These are phyloP conservation scores for Cryptoprocta ferox DNA, from an alignment of 2,797 vertebrate species.

Conservation along the genomic window DNA sequence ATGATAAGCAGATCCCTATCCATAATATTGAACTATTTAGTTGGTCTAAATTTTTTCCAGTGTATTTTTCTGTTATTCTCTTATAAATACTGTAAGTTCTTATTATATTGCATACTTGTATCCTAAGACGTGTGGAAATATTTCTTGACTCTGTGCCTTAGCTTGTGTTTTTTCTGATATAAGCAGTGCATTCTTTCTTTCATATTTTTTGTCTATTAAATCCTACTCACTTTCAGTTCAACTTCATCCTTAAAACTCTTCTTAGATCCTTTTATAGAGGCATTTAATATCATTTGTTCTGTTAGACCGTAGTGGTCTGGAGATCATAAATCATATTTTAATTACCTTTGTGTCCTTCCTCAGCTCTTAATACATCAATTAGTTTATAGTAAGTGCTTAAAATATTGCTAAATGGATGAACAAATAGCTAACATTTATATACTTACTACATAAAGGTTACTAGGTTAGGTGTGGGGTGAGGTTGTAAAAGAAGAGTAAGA, in stretches of 20 bases:
- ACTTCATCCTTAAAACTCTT: background rate
- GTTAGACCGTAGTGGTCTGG: background rate
- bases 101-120: background rate
- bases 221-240: background rate
- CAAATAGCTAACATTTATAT: background rate
- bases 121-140: background rate
- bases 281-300: background rate
- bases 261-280: background rate
- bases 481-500: background rate
- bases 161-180: background rate
- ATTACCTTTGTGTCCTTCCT: constrained; percentile 39
- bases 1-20: background rate
- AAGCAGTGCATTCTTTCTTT: background rate
- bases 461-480: background rate
- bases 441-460: background rate
- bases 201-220: background rate
- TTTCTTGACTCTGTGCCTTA: background rate
- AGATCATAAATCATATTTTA: constrained; percentile 62
- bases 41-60: background rate
- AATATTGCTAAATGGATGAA: background rate
- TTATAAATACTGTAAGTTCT: background rate
- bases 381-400: constrained; percentile 9
- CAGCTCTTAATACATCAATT: constrained; percentile 29
- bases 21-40: background rate
- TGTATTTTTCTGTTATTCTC: background rate